Evolutionary conservation across 2,797 vertebrate species (phyloP), one percentile per base, ranked within the genome.

Genomic region (Dallia pectoralis): DNA sequence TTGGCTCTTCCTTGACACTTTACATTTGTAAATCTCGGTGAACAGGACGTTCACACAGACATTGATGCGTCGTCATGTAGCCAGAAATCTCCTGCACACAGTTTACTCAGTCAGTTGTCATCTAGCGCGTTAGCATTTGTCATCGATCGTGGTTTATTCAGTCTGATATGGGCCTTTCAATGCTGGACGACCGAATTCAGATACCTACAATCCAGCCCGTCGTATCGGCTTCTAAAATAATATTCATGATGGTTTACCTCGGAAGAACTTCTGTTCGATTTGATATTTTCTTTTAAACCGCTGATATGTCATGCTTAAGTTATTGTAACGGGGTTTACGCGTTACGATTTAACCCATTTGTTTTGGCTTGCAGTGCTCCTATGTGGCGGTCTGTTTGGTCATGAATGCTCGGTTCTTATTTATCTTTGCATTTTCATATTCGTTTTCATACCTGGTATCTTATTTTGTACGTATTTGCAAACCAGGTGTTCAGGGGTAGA

Each of bases 41-140:
- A 56, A 32, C 71, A 59, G 74, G 61, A 67, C 59, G 67, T 19
- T 47, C 53, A 49, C 72, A 69, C 22, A 69, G 66, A 77, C 33
- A n/a, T 69, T n/a, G 9, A 22, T 53, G n/a, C 18, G 1, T 11
- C 49, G 29, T 62, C 59, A 30, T 11, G 18, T 9, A 75, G 29
- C 66, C 11, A 18, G 16, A 5, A 1, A 4, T 76, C 36, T 32
- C 53, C 51, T 75, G 71, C n/a, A 67, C 30, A 27, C 27, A 62
- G 36, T 18, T 27, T 69, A 36, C 27, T 22, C 9, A 64, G 30
- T 19, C 29, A 2, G 63, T 62, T 7, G 61, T 62, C 25, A 62
- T 27, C 61, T 62, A 27, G 16, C 3, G 25, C 5, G 14, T 25
- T 30, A 30, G 4, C 25, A 29, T 29, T 29, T 4, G 22, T 25